Conservation (phyloP, 2,113 vertebrate species). For the Psophia crepitans region DNA sequence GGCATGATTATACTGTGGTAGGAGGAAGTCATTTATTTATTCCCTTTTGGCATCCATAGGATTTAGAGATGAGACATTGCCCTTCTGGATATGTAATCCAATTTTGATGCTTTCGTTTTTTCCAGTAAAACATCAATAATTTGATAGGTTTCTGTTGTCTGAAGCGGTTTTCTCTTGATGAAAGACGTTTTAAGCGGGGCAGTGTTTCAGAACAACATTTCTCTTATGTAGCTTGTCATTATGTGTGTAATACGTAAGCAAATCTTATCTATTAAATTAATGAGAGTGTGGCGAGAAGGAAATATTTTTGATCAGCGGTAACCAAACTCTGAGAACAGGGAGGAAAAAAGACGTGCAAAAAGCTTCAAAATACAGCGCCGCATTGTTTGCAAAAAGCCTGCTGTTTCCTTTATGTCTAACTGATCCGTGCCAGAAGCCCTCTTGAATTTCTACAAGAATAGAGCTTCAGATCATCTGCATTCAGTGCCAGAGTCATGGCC, state of each 20-base stretch:
- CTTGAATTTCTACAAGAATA: slow-evolving; percentile 82
- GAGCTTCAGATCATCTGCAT: slow-evolving; percentile 87
- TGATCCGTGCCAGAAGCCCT: slow-evolving; percentile 78
- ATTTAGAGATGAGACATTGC: slow-evolving; percentile 1
- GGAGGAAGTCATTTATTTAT: slow-evolving; percentile 35
- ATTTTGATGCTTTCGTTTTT: neutral
- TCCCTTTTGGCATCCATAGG: neutral
- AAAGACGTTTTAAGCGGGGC: slow-evolving; percentile 50
- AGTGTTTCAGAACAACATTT: slow-evolving; percentile 48
- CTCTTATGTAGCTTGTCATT: slow-evolving; percentile 64
- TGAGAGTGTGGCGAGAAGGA: slow-evolving; percentile 70
- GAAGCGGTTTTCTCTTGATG: slow-evolving; percentile 43
- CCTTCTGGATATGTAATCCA: neutral
- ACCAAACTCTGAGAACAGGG: slow-evolving; percentile 62
- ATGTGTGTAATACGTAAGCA: slow-evolving; percentile 49
- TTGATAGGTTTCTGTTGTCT: slow-evolving; percentile 21
- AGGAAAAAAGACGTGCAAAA: slow-evolving; percentile 54
- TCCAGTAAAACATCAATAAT: slow-evolving; percentile 54
- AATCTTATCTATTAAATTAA: slow-evolving; percentile 74
- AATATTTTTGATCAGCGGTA: slow-evolving; percentile 72
- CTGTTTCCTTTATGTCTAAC: slow-evolving; percentile 77
- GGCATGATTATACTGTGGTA: neutral
- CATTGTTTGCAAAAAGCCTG: slow-evolving; percentile 82
- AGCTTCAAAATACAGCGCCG: slow-evolving; percentile 74
- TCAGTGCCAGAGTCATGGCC: slow-evolving; percentile 85